Percentiles rank a stretch among this genome's conserved stretches.
Conservation (phyloP, 30 jellyfish, hydroid and myxozoan genomes). For the Aurelia coerulea region DNA sequence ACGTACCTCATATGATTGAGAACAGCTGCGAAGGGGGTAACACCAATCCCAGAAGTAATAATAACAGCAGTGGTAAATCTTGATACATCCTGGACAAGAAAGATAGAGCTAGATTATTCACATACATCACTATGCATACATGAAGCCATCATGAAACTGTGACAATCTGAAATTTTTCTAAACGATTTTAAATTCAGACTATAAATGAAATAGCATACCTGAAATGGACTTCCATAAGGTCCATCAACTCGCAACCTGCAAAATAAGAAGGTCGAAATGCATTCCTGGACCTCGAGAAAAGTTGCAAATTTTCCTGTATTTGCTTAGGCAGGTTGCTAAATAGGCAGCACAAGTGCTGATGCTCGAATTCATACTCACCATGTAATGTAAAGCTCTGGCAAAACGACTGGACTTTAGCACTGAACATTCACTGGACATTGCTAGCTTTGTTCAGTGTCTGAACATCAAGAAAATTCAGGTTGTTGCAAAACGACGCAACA, state of each 20-base stretch:
- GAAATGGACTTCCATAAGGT: slow-evolving; percentile 90
- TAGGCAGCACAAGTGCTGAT: too few species aligned
- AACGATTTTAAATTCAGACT: neutral
- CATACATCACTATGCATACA: neutral
- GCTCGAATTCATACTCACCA: neutral
- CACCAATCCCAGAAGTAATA: slow-evolving; percentile 91
- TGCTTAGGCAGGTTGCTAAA: too few species aligned
- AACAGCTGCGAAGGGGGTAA: slow-evolving; percentile 88
- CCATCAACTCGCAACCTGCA: slow-evolving; percentile 77
- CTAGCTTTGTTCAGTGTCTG: too few species aligned
- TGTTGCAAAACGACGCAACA: too few species aligned
- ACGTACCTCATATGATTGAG: slow-evolving; percentile 71
- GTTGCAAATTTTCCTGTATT: neutral
- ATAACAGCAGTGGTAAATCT: slow-evolving; percentile 71
- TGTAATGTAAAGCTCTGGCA: neutral
- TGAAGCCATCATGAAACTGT: too few species aligned
- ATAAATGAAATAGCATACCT: slow-evolving; percentile 29
- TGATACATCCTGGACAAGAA: slow-evolving; percentile 64
- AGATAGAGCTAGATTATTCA: neutral
- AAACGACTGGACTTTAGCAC: too few species aligned
- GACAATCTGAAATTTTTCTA: too few species aligned
- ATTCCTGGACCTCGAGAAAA: neutral
- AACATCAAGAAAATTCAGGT: too few species aligned
- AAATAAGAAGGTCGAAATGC: neutral
- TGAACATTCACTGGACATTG: too few species aligned